Conservation (phyloP, 2,888 invertebrate genomes). For the Trissonchulus latispiculum region DNA sequence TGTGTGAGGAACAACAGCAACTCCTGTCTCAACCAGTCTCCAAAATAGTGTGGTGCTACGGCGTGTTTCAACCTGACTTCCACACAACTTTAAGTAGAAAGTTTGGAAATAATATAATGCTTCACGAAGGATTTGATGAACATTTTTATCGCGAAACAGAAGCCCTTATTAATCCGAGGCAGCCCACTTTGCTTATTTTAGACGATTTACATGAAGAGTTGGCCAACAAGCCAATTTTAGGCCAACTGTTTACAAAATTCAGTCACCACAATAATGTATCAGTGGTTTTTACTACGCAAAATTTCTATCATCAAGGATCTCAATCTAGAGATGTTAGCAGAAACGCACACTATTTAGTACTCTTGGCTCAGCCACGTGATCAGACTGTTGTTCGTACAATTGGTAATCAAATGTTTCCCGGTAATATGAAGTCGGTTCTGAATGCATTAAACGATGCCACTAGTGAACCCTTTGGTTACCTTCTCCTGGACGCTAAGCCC, state of each 20-base stretch:
- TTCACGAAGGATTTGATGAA: neutral
- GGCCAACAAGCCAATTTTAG: neutral
- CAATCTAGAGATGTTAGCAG: neutral
- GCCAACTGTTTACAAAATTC: too few relatives aligned
- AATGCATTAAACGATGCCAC: neutral
- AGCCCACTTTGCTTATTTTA: neutral
- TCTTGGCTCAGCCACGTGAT: too few relatives aligned
- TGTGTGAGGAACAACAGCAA: too few relatives aligned
- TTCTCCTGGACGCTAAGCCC: neutral
- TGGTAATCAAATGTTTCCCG: neutral
- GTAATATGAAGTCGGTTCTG: neutral
- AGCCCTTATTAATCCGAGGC: too few relatives aligned
- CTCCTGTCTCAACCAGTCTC: too few relatives aligned
- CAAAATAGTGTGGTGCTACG: neutral
- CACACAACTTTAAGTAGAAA: too few relatives aligned
- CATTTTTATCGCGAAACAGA: neutral
- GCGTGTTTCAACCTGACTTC: neutral
- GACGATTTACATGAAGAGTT: neutral
- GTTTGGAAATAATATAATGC: neutral
- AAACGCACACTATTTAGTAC: neutral
- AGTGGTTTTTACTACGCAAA: neutral
- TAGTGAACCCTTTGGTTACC: neutral
- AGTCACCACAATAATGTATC: neutral
- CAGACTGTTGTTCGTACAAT: too few relatives aligned
- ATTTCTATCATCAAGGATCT: too few relatives aligned